These are phyloP conservation scores for Danionella dracula DNA, from an alignment of 2,797 vertebrate species.

Conservation along the genomic window DNA sequence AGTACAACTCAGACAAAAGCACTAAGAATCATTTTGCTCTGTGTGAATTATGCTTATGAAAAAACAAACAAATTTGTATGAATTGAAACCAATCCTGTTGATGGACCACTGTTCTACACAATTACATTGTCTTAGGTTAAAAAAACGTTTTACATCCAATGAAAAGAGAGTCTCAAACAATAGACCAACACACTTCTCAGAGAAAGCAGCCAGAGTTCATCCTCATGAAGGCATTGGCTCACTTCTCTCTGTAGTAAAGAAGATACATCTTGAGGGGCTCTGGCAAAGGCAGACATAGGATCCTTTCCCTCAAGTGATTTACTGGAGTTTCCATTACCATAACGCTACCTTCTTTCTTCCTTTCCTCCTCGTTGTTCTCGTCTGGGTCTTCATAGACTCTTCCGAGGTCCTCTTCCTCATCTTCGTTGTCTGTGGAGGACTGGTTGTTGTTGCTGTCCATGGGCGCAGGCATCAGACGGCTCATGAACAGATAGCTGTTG, in stretches of 20 bases:
- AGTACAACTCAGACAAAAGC: neutral
- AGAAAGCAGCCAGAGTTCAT: too few species aligned
- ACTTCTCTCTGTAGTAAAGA: slow-evolving; percentile 85
- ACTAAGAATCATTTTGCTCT: neutral
- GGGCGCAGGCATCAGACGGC: slow-evolving; percentile 70
- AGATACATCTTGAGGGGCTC: slow-evolving; percentile 83
- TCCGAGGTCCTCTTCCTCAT: slow-evolving; percentile 55
- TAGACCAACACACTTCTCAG: too few species aligned
- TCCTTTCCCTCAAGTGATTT: slow-evolving; percentile 76
- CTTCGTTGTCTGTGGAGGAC: slow-evolving; percentile 45
- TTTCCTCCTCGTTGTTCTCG: slow-evolving; percentile 48
- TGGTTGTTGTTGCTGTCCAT: slow-evolving; percentile 74
- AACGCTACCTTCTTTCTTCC: slow-evolving; percentile 49
- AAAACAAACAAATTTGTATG: too few species aligned
- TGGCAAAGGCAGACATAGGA: slow-evolving; percentile 77
- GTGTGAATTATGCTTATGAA: too few species aligned
- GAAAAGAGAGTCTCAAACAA: too few species aligned
- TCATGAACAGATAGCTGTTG: slow-evolving; percentile 81
- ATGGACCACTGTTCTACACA: too few species aligned
- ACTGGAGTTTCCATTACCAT: slow-evolving; percentile 70
- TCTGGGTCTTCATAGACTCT: slow-evolving; percentile 37
- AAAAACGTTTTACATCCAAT: too few species aligned
- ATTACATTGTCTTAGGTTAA: too few species aligned
- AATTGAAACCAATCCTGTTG: too few species aligned
- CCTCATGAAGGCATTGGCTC: slow-evolving; percentile 27